A percentile compares a stretch with the other conserved stretches of the same genome.
Evolutionary conservation across 2,113 vertebrate species (phyloP).

Genomic region (Vimba vimba): DNA sequence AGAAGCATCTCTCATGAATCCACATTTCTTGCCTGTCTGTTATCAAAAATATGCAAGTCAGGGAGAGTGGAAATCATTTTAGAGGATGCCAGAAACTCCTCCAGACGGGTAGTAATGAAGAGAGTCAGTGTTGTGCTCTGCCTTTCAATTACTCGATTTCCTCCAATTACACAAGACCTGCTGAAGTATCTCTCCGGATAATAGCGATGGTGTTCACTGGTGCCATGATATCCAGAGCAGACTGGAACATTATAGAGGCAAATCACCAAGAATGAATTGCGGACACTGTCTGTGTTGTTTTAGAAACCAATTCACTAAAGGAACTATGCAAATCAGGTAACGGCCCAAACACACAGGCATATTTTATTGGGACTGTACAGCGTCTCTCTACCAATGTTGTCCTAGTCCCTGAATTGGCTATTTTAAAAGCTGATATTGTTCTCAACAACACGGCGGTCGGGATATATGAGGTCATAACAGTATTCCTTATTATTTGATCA

Average conservation of each 20-base stretch:
- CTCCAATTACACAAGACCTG: constrained; percentile 5
- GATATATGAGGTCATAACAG: neutral
- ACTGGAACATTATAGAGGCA: neutral
- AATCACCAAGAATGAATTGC: neutral
- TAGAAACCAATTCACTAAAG: constrained; percentile 15
- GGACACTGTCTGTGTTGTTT: neutral
- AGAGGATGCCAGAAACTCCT: constrained; percentile 5
- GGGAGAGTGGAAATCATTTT: neutral
- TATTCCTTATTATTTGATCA: neutral
- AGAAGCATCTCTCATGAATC: neutral
- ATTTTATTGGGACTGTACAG: neutral
- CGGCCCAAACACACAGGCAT: neutral
- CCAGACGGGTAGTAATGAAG: constrained; percentile 18
- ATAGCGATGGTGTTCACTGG: neutral
- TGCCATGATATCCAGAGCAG: constrained; percentile 4
- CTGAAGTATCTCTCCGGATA: constrained; percentile 26
- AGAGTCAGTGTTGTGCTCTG: constrained; percentile 26
- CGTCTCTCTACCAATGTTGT: constrained; percentile 5
- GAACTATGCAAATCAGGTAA: constrained; percentile 13
- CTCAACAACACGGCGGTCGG: neutral
- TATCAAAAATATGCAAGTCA: neutral
- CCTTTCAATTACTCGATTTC: constrained; percentile 32
- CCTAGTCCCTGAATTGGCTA: neutral
- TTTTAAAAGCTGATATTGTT: neutral
- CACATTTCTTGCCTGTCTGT: neutral